Base-by-base conservation (phyloP, 2,888 invertebrate genomes). In the Apeira syringaria region DNA sequence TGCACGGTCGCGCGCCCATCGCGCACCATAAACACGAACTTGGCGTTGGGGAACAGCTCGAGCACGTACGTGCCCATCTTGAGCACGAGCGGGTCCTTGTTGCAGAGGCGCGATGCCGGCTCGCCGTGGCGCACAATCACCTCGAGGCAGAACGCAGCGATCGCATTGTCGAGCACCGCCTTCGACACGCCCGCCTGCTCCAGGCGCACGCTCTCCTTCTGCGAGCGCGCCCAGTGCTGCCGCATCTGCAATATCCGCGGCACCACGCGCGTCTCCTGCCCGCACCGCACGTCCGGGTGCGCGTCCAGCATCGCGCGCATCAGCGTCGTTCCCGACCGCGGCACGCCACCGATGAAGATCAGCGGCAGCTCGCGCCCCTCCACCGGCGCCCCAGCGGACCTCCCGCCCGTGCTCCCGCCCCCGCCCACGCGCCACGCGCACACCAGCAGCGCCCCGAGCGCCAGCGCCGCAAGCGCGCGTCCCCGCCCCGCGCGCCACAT, bases 241-340 rank as follows among this genome's bases (percentile, higher is more conserved):
- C 98, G 94, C 92, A 99, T 94, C 84, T 98, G 98, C 54, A 99
- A 92, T 69, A 99, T 94, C 64, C 99, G 93, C 36, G 99, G 99
- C 78, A 99, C 98, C 38, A 99, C 98, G 59, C 98, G 92, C 47
- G 98, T 97, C 90, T 99, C 99, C 87, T 98, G 98, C 9, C 99
- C 98, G 84, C 98, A 99, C 80, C 98, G 94, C 70, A 99, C 96
- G 66, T 97, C 96, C 8, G 98, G 97, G 92, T 99, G 99, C 52
- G 99, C 98, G 88, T 99, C 99, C 65, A 99, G 91, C 97, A 99
- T 98, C 54, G 98, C 98, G 68, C 99, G 93, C 96, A 98, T 97
- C 61, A 99, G 92, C 50, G 99, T 99, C 28, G 99, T 99, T 38
- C 99, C 99, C 34, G 98, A 98, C 63, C 99, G 93, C 42, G 99